Evolutionary conservation across 2,797 vertebrate species (phyloP).

Genomic region (Heliangelus exortis): DNA sequence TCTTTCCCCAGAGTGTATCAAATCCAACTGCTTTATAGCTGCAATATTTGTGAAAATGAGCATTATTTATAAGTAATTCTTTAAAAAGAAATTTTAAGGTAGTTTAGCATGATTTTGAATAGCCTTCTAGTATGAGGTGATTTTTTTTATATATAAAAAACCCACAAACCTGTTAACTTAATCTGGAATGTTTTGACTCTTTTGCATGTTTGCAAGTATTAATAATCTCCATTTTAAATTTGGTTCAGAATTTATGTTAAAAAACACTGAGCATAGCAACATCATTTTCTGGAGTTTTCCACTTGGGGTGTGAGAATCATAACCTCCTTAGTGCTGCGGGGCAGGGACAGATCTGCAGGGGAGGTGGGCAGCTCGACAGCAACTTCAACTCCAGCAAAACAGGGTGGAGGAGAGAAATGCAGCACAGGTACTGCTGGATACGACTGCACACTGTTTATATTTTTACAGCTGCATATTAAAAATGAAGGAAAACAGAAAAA

Average conservation of each 20-base stretch:
- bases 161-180: neutral
- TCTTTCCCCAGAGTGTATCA: slow-evolving; percentile 22
- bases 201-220: slow-evolving; percentile 1
- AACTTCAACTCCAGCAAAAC: neutral
- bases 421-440: neutral
- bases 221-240: neutral
- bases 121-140: neutral
- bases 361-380: neutral
- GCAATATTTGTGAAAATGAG: slow-evolving; percentile 64
- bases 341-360: neutral
- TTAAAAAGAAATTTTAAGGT: slow-evolving; percentile 43
- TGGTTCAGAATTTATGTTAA: neutral
- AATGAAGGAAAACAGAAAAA: neutral
- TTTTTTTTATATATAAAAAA: neutral
- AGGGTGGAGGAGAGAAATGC: neutral
- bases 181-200: slow-evolving; percentile 63
- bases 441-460: neutral
- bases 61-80: slow-evolving; percentile 9
- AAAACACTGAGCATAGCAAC: neutral
- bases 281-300: neutral
- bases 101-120: slow-evolving; percentile 52
- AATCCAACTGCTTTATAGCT: slow-evolving; percentile 63
- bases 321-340: neutral
- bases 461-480: neutral
- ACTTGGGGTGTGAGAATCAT: neutral